A percentile compares a stretch with the other conserved stretches of the same genome.
Conservation (phyloP, 92 coral and sea anemone species). For the Pocillopora meandrina region DNA sequence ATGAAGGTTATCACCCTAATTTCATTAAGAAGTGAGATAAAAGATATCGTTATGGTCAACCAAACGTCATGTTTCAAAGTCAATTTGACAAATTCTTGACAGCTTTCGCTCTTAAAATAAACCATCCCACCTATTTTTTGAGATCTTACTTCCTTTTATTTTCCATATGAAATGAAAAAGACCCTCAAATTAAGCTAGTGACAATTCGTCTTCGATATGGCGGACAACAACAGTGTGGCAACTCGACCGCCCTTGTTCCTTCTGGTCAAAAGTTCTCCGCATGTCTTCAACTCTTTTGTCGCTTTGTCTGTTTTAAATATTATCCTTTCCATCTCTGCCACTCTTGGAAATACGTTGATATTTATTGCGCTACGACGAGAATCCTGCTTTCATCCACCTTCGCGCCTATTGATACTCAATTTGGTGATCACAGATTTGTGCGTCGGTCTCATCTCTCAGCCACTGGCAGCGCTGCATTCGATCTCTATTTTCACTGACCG, state of each 20-base stretch:
- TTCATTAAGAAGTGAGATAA: too few relatives aligned
- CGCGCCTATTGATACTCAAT: not conserved
- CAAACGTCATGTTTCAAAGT: not conserved
- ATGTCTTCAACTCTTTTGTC: not conserved
- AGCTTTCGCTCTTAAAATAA: not conserved
- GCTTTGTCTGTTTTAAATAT: conserved; percentile 3
- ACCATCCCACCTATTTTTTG: not conserved
- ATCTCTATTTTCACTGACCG: not conserved
- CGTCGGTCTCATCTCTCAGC: conserved; percentile 12
- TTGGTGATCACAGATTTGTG: conserved; percentile 6
- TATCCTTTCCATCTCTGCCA: not conserved
- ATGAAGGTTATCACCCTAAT: too few relatives aligned
- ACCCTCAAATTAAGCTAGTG: not conserved
- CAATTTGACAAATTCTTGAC: not conserved
- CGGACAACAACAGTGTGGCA: not conserved
- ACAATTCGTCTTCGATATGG: not conserved
- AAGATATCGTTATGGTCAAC: not conserved
- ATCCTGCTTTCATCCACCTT: not conserved
- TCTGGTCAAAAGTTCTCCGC: not conserved
- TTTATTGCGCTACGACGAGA: not conserved
- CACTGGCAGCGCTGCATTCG: not conserved
- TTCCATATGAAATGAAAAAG: not conserved
- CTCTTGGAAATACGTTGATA: conserved; percentile 8
- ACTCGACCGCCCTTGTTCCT: not conserved
- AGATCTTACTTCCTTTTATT: not conserved